Evolutionary conservation across 2,113 vertebrate genomes (phyloP), one percentile per base, ranked within the genome.

Genomic region (Willisornis vidua): DNA sequence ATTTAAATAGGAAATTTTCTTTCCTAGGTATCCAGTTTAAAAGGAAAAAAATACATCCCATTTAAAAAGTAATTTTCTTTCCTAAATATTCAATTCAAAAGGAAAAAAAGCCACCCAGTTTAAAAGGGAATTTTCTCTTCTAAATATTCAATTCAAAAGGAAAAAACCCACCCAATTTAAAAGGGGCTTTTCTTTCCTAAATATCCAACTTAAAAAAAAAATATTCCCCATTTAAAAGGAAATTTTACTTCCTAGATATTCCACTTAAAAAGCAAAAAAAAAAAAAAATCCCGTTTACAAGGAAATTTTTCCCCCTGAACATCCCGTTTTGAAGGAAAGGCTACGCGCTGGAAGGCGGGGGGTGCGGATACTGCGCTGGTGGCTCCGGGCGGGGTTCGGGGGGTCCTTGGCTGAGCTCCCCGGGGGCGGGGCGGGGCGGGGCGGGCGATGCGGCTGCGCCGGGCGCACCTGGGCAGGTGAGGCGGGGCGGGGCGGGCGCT

Each of bases 401-500:
- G 41, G 41, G 41, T 43, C 41, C 41, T 43, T 43, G 41, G 41
- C 41, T 43, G 41, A 14, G 41, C 41, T 43, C 41, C 41, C 14
- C 41, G 41, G 5, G 41, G 57, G 59, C 78, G 66, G 78, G 22
- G 68, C 14, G 41, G 41, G 14, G 41, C 81, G 75, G 81, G 41
- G 41, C 81, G 75, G 81, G n/a, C 14, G 52, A 26, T 9, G 71
- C 76, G 61, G 35, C 75, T 46, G 48, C 55, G 51, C 48, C 82
- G 13, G 73, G 73, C 79, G 57, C 70, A 94, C 89, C 93, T 88
- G 84, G 84, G 73, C 73, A 87, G 85, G 85, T 87, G 85, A 76
- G 41, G 41, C 49, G 49, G 49, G 49, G 65, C 73, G 62, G 85
- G 85, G 63, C 73, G 52, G 52, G 45, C 25, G 19, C 19, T n/a